Percentiles rank a stretch among this genome's conserved stretches.
These are phyloP conservation scores for Cathartes aura DNA, from an alignment of 2,113 vertebrate genomes.

Conservation along the genomic window DNA sequence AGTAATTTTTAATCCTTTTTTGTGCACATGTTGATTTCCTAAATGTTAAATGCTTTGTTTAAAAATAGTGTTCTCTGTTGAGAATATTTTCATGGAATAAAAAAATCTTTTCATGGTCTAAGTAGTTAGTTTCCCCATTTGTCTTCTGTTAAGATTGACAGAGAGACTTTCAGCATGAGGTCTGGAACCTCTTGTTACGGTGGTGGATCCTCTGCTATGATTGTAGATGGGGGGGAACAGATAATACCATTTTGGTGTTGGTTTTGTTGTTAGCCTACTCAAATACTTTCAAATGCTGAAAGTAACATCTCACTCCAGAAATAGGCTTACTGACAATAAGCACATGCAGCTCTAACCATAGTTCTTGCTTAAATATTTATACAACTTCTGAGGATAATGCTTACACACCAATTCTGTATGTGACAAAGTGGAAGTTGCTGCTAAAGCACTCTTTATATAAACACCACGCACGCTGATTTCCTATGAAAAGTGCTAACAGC, in stretches of 20 bases:
- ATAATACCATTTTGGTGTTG: too few relatives aligned
- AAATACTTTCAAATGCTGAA: not conserved
- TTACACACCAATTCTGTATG: not conserved
- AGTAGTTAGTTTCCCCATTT: constrained; percentile 45
- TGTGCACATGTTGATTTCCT: constrained; percentile 89
- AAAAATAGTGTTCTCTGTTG: constrained; percentile 82
- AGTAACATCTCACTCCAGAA: not conserved
- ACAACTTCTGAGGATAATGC: not conserved
- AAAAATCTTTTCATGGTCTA: constrained; percentile 78
- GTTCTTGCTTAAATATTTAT: not conserved
- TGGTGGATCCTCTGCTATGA: not conserved
- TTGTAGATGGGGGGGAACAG: not conserved
- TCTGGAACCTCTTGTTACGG: not conserved
- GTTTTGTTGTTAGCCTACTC: not conserved
- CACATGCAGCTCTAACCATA: not conserved
- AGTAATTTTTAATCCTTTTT: constrained; percentile 78
- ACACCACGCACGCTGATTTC: not conserved
- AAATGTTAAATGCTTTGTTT: constrained; percentile 88
- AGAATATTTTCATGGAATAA: constrained; percentile 94
- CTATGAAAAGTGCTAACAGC: not conserved
- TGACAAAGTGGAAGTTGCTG: not conserved
- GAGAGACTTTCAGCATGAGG: not conserved
- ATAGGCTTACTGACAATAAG: rapidly evolving
- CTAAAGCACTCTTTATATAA: not conserved
- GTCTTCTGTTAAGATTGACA: constrained; percentile 7